Conservation (phyloP, 2,888 invertebrate genomes). For the Luperina nickerlii region DNA sequence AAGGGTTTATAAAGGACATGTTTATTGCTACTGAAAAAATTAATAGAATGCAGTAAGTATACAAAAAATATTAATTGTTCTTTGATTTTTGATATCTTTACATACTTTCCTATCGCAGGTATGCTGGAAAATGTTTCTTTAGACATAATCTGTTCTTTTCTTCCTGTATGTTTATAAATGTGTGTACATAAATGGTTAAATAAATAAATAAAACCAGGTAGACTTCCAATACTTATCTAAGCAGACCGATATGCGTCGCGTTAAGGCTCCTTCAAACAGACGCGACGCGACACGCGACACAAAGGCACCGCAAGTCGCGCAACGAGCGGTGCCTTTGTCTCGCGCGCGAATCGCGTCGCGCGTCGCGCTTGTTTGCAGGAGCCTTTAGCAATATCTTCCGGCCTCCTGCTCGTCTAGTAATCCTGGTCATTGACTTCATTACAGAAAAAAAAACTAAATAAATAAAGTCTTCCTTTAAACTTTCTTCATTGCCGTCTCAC, state of each 20-base stretch:
- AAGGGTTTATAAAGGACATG: neutral
- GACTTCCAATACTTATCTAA: conserved; percentile 12
- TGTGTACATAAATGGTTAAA: neutral
- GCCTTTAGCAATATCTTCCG: conserved; percentile 49
- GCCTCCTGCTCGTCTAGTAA: conserved; percentile 16
- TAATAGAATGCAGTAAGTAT: neutral
- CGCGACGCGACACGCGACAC: too few relatives aligned
- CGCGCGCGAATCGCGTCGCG: too few relatives aligned
- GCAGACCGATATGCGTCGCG: conserved; percentile 29
- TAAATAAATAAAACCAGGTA: neutral
- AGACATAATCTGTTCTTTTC: neutral
- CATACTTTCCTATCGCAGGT: neutral
- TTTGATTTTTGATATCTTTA: neutral
- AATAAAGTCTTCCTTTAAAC: neutral
- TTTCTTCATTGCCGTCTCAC: neutral
- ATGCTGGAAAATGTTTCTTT: neutral
- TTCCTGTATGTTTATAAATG: too few relatives aligned
- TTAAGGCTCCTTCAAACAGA: too few relatives aligned
- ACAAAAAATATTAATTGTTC: neutral
- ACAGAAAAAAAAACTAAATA: neutral
- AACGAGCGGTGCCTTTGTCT: too few relatives aligned
- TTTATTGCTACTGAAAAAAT: neutral
- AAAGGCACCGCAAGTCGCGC: too few relatives aligned
- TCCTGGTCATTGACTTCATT: neutral
- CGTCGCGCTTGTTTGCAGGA: too few relatives aligned